Evolutionary conservation across 1,140 invertebrate species (phyloP), one percentile per base, ranked within the genome.

Genomic region (Musca domestica): DNA sequence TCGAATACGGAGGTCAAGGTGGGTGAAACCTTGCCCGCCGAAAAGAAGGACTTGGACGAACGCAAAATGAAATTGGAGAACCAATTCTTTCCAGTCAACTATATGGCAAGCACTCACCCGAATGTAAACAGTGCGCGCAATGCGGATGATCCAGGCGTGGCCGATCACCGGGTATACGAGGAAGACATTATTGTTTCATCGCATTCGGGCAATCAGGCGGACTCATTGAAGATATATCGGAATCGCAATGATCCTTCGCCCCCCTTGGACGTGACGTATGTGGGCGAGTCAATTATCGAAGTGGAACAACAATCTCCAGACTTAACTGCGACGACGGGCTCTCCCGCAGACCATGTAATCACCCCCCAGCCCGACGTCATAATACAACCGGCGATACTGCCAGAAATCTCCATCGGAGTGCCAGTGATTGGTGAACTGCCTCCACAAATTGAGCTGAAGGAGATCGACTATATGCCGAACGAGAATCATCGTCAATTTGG

Each of bases 1-100:
- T 82, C 80, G n/a, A 82, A 82, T 66, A 82, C 80, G 0, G 80
- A 82, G 69, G 80, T 82, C 0, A 82, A 82, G 69, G 78, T 82
- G 54, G 76, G 76, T 10, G 80, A 82, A 34, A 80, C 78, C 6
- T 64, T 76, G 61, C 80, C 80, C 64, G 79, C 74, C 5, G 58
- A 67, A 15, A 65, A 54, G 6, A 69, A 61, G 17, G 27, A 27
- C n/a, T 46, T 61, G 27, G 41, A 54, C 22, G 61, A 66, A 10
- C 77, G 74, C 46, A 79, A 79, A 56, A 66, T 69, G 1, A 72
- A 72, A 54, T 68, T 80, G n/a, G 80, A 81, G 68, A 76, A 71
- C 23, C 80, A 81, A 67, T 81, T 81, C 72, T 81, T 80, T 67
- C 80, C 80, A 7, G 78, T 72, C 58, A 79, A 74, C 69, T 81